Evolutionary conservation across 2,797 vertebrate genomes (phyloP), one percentile per base, ranked within the genome.

Genomic region (Hippopotamyrus pictus): DNA sequence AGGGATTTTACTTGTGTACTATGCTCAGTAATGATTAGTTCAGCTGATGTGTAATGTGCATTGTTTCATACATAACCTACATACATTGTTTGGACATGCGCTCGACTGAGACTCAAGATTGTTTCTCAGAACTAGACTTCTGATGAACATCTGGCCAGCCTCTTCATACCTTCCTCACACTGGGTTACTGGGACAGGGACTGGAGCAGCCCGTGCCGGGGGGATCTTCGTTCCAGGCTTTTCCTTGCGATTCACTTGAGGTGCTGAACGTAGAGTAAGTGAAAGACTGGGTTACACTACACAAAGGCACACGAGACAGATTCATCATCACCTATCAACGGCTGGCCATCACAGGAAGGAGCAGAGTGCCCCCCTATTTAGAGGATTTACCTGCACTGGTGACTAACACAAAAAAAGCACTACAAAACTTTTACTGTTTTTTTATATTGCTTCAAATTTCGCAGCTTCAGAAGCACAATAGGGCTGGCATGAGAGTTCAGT

Each of bases 211-310:
- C 91, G 87, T 1, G 89, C n/a, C 91, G 89, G 92, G n/a, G 90
- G 37, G 3, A 59, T 1, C 53, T 92, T 95, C 48, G 92, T 96
- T 73, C 93, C 94, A 37, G 95, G 94, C 88, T 96, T 96, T 11
- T 95, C 95, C 37, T 91, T 95, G 88, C 95, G 94, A 57, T 95
- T 90, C 3, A 96, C 91, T 88, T 95, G 94, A 48, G 95, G 95
- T n/a, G 95, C 95, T 96, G 90, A 44, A 85, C 9, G 25, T 9
- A n/a, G 11, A 65, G 53, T 0, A 3, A 62, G 85, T 37, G 44
- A 41, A 54, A 37, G 33, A 90, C 73, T n/a, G 73, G 37, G 33
- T 37, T 41, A 76, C 33, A n/a, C 44, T 25, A 83, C 19, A 7
- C 44, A 83, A 83, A 83, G 44, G 19, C 22, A 7, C 9, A 83